Evolutionary conservation across 2,888 invertebrate genomes (phyloP), one percentile per base, ranked within the genome.

Genomic region (Latheticus oryzae): DNA sequence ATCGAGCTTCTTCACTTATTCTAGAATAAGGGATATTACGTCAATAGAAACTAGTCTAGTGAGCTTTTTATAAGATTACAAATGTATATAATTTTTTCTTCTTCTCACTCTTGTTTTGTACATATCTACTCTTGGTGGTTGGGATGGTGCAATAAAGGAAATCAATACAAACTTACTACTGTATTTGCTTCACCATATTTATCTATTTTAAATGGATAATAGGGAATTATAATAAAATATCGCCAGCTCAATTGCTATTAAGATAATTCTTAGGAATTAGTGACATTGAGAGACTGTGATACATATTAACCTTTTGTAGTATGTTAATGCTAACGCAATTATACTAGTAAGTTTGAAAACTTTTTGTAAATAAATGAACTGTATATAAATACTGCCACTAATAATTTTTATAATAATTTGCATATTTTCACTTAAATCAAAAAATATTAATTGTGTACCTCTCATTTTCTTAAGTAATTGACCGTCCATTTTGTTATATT

Each of bases 1-100:
- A 93, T 80, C 87, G 92, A 71, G 90, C 91, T 66, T 89, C 91
- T 69, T 91, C 92, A 66, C 85, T 79, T 50, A 79, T 90, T 80
- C 83, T 87, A 76, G 83, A 83, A 72, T 82, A 82, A 52, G n/a
- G n/a, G 28, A 28, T 9, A n/a, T n/a, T n/a, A n/a, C n/a, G n/a
- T n/a, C n/a, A 9, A 28, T 12, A 28, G 9, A 45, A 35, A 21
- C 54, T 54, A 54, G 54, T 54, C 54, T 54, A n/a, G n/a, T n/a
- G n/a, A n/a, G n/a, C n/a, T n/a, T n/a, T n/a, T n/a, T 42, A n/a
- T 42, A 26, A 5, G 9, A 21, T 16, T 54, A 28, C 53, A 56
- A 40, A 64, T 53, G 55, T 62, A 60, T 58, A 50, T 58, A 51
- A 45, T 52, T 58, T 48, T 60, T 64, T 55, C 53, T 64, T 64